Conservation (phyloP, 2,113 vertebrate genomes). For the Himantopus leucocephalus region DNA sequence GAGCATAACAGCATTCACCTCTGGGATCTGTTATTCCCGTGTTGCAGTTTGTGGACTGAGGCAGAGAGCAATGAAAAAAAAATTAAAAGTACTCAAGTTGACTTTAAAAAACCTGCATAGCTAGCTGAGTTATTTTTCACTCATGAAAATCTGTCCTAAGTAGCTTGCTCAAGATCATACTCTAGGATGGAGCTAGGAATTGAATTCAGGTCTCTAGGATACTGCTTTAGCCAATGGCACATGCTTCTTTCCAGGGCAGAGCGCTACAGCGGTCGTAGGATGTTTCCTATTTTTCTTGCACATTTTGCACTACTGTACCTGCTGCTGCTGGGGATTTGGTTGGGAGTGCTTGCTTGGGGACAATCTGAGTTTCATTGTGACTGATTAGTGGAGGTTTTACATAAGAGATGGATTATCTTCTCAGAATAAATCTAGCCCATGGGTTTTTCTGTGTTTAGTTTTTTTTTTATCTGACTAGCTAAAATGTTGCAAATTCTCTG, state of each 20-base stretch:
- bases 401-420: slow-evolving; percentile 47
- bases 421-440: neutral
- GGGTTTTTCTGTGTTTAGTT: neutral
- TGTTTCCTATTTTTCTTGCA: neutral
- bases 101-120: neutral
- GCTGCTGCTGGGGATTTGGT: slow-evolving; percentile 30
- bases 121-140: neutral
- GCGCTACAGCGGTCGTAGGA: neutral
- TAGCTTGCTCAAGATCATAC: neutral
- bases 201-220: neutral
- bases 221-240: neutral
- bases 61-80: neutral
- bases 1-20: neutral
- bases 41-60: neutral
- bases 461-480: neutral
- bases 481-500: neutral
- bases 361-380: neutral
- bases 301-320: neutral
- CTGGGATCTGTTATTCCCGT: neutral
- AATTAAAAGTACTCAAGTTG: neutral
- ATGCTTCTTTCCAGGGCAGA: neutral
- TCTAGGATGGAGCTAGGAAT: neutral
- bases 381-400: slow-evolving; percentile 47
- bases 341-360: neutral
- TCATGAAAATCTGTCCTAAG: neutral